Conservation (phyloP, 2,113 vertebrate genomes). For the Anolis sagrei region DNA sequence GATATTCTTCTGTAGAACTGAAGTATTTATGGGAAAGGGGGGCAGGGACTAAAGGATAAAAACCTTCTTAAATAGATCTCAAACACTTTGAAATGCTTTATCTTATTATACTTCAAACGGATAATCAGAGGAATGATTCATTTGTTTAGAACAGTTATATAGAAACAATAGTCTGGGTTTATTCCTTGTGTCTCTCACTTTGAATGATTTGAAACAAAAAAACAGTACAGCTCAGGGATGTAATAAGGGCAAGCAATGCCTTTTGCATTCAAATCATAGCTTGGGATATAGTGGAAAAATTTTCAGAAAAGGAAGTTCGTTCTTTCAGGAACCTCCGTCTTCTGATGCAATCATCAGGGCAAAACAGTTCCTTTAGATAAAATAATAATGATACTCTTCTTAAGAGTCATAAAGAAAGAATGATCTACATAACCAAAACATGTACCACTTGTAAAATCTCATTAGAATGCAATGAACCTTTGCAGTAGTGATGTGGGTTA, state of each 20-base stretch:
- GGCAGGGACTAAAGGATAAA: neutral
- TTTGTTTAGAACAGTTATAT: constrained; percentile 1
- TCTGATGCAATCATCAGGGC: neutral
- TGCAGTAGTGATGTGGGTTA: neutral
- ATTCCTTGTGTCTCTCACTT: neutral
- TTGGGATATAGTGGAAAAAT: neutral
- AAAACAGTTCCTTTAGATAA: neutral
- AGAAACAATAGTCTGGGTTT: neutral
- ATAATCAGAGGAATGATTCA: neutral
- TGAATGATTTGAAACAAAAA: neutral
- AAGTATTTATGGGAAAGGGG: neutral
- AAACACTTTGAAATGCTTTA: constrained; percentile 8
- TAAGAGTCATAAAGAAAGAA: neutral
- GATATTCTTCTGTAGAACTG: neutral
- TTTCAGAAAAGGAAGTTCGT: neutral
- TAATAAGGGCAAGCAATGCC: neutral
- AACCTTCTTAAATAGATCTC: neutral
- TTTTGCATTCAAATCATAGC: neutral
- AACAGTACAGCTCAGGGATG: neutral
- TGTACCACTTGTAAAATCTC: neutral
- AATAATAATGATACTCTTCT: neutral
- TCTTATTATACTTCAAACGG: neutral
- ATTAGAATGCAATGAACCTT: neutral
- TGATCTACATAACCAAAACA: neutral
- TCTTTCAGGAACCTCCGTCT: neutral